Evolutionary conservation across 2,888 invertebrate species (phyloP).

Genomic region (Resseliella maxima): DNA sequence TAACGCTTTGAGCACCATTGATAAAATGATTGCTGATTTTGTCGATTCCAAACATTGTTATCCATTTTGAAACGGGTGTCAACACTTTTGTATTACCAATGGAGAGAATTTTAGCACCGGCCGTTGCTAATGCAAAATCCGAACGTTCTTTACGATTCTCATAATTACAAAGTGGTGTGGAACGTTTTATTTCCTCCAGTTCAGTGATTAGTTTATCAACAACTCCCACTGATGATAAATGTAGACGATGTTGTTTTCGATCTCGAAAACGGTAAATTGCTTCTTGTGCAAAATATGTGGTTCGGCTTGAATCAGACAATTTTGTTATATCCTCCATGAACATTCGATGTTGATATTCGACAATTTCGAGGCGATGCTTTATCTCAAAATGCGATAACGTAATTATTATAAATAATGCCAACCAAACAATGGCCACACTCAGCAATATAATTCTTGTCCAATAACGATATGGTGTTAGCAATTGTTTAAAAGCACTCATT

Average conservation of each 20-base stretch:
- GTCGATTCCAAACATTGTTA: background rate
- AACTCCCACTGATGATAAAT: background rate
- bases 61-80: background rate
- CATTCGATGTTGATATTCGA: constrained; percentile 37
- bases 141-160: background rate
- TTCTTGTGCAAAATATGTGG: background rate
- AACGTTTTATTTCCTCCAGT: constrained; percentile 20
- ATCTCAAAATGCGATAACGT: background rate
- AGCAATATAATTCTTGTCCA: background rate
- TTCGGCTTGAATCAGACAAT: background rate
- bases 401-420: background rate
- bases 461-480: background rate
- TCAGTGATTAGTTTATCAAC: constrained; percentile 47
- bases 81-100: constrained; percentile 13
- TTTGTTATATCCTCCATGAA: background rate
- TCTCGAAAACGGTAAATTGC: background rate
- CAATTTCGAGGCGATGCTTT: background rate
- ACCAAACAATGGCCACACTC: background rate
- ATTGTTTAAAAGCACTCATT: background rate
- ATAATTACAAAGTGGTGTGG: background rate
- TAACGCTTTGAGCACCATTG: background rate
- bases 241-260: background rate
- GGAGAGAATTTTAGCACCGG: constrained; percentile 32
- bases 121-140: constrained; percentile 49
- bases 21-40: constrained; percentile 24